These are phyloP conservation scores for Micronycteris hirsuta DNA, from an alignment of 2,113 vertebrate genomes.

Conservation along the genomic window DNA sequence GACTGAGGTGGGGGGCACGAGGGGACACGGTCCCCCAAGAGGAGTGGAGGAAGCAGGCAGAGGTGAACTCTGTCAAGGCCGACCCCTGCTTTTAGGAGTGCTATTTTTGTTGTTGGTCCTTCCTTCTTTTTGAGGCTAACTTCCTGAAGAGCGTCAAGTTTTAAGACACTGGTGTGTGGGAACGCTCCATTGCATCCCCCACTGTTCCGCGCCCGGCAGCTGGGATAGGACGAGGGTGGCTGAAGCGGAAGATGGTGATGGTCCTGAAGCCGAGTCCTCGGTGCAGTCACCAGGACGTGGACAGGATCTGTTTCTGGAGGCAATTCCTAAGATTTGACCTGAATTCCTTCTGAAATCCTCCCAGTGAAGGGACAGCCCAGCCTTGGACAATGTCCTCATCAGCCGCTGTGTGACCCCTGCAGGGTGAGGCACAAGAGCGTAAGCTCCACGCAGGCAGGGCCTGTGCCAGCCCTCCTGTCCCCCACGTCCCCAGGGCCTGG, in stretches of 20 bases:
- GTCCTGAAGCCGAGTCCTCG: neutral
- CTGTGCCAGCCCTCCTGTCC: rapidly evolving
- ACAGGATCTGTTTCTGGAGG: neutral
- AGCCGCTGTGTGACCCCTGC: neutral
- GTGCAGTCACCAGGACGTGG: neutral
- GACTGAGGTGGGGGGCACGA: neutral
- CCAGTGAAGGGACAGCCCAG: neutral
- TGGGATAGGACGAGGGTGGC: neutral
- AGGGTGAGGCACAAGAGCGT: neutral
- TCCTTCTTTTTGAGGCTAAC: neutral
- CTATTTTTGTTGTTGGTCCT: neutral
- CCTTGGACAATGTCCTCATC: rapidly evolving
- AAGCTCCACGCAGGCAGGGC: neutral
- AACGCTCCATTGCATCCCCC: neutral
- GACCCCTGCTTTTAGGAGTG: neutral
- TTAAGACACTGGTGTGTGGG: neutral
- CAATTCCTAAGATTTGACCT: neutral
- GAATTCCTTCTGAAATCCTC: neutral
- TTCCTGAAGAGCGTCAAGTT: neutral
- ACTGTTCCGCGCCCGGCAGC: rapidly evolving
- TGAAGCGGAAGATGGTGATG: neutral
- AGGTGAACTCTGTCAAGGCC: too few relatives aligned
- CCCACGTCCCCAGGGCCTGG: neutral
- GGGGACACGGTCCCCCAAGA: neutral
- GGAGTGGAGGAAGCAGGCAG: rapidly evolving